Base-by-base conservation (phyloP, 2,888 invertebrate genomes). In the Sacculina carcini region DNA sequence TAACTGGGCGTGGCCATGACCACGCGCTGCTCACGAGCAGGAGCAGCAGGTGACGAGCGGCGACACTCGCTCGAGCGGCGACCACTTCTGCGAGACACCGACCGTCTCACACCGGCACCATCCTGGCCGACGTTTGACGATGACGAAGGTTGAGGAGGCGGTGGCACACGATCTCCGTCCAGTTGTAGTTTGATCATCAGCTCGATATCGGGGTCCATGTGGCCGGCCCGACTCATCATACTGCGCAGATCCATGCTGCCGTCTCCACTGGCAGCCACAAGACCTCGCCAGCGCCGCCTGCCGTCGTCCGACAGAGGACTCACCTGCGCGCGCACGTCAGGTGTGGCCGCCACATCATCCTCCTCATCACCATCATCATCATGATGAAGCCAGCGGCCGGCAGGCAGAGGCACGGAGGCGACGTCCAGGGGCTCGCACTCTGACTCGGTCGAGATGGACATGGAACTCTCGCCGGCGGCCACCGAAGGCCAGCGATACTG, bases 231-330 rank as follows among this genome's bases (percentile, higher is more conserved):
- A 19, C 16, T 5, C 44, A 44, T 28, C 16, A 44, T 28, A 3
- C 44, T 29, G 44, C 44, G 26, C 28, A 44, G 29, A 29, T 44
- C 44, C 14, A 44, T 26, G n/a, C n/a, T n/a, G n/a, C n/a, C n/a
- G n/a, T n/a, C n/a, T 9, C 28, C 44, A 19, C 19, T 29, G 10
- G 44, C 28, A 26, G 26, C 29, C 16, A 26, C 44, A n/a, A 44
- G 44, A 19, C 26, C 26, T 26, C 44, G 28, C 44, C 44, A 44
- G 44, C 28, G 10, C 28, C 29, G 44, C 28, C 29, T 44, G 28
- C 44, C 44, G 28, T 44, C 44, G 44, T 44, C 44, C 9, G 44
- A 44, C 16, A 44, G 44, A 9, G 44, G 44, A 29, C 44, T 44
- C 44, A 44, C 29, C 44, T 44, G 44, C 6, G 44, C 44, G 28